Percentiles rank a stretch among this genome's conserved stretches.
These are phyloP conservation scores for Alces alces DNA, from an alignment of 2,113 vertebrate genomes.

Conservation along the genomic window DNA sequence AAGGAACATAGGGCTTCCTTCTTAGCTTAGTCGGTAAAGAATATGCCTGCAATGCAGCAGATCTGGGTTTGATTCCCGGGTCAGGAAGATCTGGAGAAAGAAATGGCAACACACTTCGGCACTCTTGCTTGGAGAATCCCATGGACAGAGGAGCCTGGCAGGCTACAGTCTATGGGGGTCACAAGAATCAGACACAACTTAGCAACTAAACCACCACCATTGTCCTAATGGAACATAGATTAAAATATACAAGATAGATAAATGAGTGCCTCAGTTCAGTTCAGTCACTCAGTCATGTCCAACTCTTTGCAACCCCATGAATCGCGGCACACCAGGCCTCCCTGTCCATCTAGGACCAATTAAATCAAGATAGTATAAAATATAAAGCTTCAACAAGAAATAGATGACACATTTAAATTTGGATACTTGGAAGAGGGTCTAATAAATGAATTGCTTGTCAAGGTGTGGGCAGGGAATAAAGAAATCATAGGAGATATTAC, in stretches of 20 bases:
- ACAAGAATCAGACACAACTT: background rate
- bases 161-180: background rate
- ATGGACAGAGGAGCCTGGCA: background rate
- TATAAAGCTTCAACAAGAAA: background rate
- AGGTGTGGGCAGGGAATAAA: background rate
- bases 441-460: background rate
- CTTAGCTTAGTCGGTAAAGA: background rate
- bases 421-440: background rate
- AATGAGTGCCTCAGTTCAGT: background rate
- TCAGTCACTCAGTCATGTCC: too few relatives aligned
- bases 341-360: background rate
- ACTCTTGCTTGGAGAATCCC: background rate
- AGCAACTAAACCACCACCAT: background rate
- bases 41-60: background rate
- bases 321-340: too few relatives aligned
- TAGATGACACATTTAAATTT: background rate
- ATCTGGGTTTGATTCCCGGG: accelerated
- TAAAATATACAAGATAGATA: background rate
- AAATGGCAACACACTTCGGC: background rate
- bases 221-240: background rate
- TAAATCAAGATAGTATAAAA: background rate
- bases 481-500: background rate
- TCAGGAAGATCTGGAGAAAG: background rate
- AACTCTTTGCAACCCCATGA: too few relatives aligned
- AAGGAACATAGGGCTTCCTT: background rate